Base-by-base conservation (phyloP, 2,113 vertebrate genomes). In the Labeo catla region DNA sequence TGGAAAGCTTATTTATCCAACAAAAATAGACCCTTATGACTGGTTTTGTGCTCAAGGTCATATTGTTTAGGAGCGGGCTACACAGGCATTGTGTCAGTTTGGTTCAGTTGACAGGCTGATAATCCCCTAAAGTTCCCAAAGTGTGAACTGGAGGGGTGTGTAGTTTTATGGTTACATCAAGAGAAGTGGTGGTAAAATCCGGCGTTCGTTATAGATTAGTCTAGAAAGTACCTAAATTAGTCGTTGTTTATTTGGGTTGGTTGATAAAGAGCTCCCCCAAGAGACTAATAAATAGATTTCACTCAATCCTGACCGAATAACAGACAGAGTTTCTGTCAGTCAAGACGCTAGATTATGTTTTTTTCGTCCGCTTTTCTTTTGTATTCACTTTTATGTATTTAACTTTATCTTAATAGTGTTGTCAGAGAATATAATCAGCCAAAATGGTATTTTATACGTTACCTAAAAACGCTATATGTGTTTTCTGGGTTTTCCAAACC, bases 101-200 rank as follows among this genome's bases (percentile, higher is more conserved):
- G 6, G 57, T 49, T 81, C 10, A 4, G 63, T 36, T 68, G 52
- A 19, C 8, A 1, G 15, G 12, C 47, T 21, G 47, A 85, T 66
- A 85, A 66, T 85, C 34, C 70, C 52, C 83, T 45, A 49, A 65
- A 76, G 59, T 76, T 28, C 15, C 39, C 73, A 52, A 10, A 4
- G 74, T 28, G 23, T 28, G 23, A 8, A 21, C 2, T 77, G 5
- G 2, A 81, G 63, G 80, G 80, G 63, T 66, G 63, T 68, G 23
- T 52, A 52, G 47, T 15, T 70, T n/a, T 52, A 50, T 82, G 13
- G 63, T 66, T 39, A 82, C 47, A 39, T 82, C 45, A 82, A 82
- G 2, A 50, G n/a, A 50, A 82, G 36, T 68, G 23, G 23, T 82
- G 45, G 13, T 68, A 8, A 68, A 68, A 13, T 1, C 3, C 4